Percentiles rank a stretch among this genome's conserved stretches.
Evolutionary conservation across 1,140 invertebrate species (phyloP).

Genomic region (Lethrus apterus): DNA sequence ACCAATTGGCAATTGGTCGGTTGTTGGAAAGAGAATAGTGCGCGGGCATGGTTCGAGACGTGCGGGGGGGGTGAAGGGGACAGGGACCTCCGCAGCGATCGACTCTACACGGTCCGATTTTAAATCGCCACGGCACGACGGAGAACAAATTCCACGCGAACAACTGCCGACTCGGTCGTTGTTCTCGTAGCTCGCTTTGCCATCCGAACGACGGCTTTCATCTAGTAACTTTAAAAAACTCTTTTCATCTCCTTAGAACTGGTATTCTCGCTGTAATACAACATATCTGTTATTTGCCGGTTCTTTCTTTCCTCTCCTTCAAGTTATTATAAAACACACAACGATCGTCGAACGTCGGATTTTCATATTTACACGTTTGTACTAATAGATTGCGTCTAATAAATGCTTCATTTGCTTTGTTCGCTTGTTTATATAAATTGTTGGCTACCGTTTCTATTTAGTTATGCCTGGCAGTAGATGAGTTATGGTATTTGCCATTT

Average conservation of each 20-base stretch:
- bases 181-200: constrained; percentile 19
- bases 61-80: constrained; percentile 8
- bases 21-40: constrained; percentile 7
- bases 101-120: constrained; percentile 12
- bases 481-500: no score
- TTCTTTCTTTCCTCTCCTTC: constrained; percentile 3
- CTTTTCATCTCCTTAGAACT: constrained; percentile 27
- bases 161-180: constrained; percentile 22
- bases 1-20: constrained; percentile 5
- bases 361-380: no score
- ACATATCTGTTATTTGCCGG: constrained; percentile 26
- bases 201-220: constrained; percentile 23
- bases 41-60: background rate
- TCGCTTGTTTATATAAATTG: no score
- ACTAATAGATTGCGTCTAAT: no score
- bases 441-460: no score
- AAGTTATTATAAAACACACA: no score
- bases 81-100: constrained; percentile 12
- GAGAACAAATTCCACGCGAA: constrained; percentile 20
- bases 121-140: constrained; percentile 8
- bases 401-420: no score
- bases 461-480: no score
- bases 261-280: constrained; percentile 26
- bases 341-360: no score
- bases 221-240: constrained; percentile 27